Percentiles rank a stretch among this genome's conserved stretches.
phyloP scores from a whole-genome alignment of 2,888 invertebrate genomes.

The Eucera pruinosa region DNA sequence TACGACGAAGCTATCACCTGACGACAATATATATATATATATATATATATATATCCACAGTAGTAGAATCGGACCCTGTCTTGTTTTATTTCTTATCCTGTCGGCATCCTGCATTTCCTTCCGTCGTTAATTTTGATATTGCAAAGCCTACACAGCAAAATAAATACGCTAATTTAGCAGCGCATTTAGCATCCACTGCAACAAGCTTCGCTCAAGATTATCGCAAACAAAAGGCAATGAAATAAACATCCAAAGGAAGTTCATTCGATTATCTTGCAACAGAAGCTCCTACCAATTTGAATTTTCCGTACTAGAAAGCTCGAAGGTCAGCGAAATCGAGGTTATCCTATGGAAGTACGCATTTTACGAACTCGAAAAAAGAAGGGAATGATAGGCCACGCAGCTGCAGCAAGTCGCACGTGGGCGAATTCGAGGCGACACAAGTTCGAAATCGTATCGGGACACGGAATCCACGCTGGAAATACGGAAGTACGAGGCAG shows the following conservation, averaged over 20 bases:
- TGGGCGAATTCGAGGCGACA: slow-evolving; percentile 20
- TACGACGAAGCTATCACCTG: too few relatives aligned
- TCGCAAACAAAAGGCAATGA: too few relatives aligned
- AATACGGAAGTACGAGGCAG: slow-evolving; percentile 46
- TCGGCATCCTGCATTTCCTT: too few relatives aligned
- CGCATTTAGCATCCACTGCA: too few relatives aligned
- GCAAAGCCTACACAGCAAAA: too few relatives aligned
- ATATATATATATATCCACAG: too few relatives aligned
- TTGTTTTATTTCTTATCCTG: too few relatives aligned
- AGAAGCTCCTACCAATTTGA: neutral
- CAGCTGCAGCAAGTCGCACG: slow-evolving; percentile 39
- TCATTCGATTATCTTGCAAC: neutral
- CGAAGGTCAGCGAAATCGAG: neutral
- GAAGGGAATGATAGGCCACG: slow-evolving; percentile 8
- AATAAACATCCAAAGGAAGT: neutral
- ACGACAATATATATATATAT: too few relatives aligned
- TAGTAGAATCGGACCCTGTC: too few relatives aligned
- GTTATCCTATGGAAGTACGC: neutral
- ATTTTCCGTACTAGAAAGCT: neutral
- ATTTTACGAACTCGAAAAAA: neutral
- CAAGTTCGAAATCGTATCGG: slow-evolving; percentile 56
- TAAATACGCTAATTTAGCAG: too few relatives aligned
- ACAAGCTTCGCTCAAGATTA: neutral
- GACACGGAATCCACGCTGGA: slow-evolving; percentile 40
- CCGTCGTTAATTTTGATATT: too few relatives aligned